phyloP scores from a whole-genome alignment of 2,888 invertebrate species.

The Diachrysia chrysitis region DNA sequence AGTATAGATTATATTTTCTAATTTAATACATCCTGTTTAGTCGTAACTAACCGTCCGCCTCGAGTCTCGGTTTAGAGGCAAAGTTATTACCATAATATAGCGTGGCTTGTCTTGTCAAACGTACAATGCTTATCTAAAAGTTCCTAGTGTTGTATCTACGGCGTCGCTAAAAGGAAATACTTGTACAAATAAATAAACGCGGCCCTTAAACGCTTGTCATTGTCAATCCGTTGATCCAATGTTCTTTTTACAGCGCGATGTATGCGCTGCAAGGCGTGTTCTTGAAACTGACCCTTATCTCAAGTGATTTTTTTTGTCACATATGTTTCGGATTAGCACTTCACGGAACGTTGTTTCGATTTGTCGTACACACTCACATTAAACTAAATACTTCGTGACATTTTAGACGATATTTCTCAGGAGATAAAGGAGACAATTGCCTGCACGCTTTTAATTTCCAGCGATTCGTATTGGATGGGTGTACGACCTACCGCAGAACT shows the following conservation, averaged over 20 bases:
- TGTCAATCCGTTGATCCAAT: conserved; percentile 85
- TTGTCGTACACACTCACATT: conserved; percentile 64
- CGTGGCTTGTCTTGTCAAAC: conserved; percentile 69
- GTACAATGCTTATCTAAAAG: conserved; percentile 85
- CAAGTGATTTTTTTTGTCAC: conserved; percentile 82
- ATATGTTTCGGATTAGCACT: conserved; percentile 88
- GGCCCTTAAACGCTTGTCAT: conserved; percentile 87
- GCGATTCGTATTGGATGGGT: conserved; percentile 54
- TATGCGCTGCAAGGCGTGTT: conserved; percentile 80
- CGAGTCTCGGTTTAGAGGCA: conserved; percentile 71
- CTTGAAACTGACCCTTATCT: conserved; percentile 87
- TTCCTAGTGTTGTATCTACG: conserved; percentile 82
- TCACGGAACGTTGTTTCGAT: conserved; percentile 81
- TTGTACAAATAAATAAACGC: conserved; percentile 87
- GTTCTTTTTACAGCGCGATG: conserved; percentile 83
- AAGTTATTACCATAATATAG: conserved; percentile 84
- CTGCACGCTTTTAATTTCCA: conserved; percentile 50
- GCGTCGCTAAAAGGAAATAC: conserved; percentile 87
- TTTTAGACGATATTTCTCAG: conserved; percentile 54
- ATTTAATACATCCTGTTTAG: conserved; percentile 80
- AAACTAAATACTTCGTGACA: conserved; percentile 51
- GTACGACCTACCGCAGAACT: conserved; percentile 86
- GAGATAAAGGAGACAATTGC: conserved; percentile 56
- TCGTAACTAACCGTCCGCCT: conserved; percentile 70
- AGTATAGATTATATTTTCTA: conserved; percentile 77